phyloP scores from a whole-genome alignment of 2,797 vertebrate genomes.

The Fratercula arctica region DNA sequence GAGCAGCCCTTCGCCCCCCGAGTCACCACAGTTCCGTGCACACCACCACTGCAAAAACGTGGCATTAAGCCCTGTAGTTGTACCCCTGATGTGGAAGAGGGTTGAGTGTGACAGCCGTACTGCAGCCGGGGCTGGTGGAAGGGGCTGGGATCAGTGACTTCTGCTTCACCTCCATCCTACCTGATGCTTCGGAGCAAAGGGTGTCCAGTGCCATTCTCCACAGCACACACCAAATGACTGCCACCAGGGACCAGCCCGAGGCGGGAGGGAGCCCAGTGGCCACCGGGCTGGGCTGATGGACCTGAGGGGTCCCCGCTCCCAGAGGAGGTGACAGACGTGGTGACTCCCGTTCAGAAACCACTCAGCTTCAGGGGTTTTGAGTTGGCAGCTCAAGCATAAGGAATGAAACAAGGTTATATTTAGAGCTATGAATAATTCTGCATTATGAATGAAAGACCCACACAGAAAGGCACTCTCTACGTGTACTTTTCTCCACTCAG shows the following conservation, averaged over 20 bases:
- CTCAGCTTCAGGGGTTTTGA: neutral
- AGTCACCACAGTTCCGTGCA: neutral
- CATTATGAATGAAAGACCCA: neutral
- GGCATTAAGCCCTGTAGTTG: neutral
- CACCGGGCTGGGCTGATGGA: neutral
- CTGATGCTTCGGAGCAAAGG: neutral
- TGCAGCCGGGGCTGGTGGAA: accelerated
- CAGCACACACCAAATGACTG: accelerated
- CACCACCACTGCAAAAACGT: accelerated
- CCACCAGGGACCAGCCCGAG: neutral
- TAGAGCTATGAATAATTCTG: conserved; percentile 32
- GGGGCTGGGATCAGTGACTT: neutral
- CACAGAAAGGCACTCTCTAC: neutral
- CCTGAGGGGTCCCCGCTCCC: neutral
- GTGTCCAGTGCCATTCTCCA: accelerated
- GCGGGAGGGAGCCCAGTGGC: neutral
- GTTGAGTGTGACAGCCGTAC: neutral
- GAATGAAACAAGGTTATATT: neutral
- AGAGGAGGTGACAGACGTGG: accelerated
- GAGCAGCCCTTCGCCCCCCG: accelerated
- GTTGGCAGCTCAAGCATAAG: neutral
- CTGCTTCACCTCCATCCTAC: neutral
- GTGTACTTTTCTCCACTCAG: neutral
- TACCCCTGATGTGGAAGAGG: accelerated
- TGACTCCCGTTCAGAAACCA: accelerated